Conservation (phyloP, 2,888 invertebrate genomes). For the Leptopterna dolabrata region DNA sequence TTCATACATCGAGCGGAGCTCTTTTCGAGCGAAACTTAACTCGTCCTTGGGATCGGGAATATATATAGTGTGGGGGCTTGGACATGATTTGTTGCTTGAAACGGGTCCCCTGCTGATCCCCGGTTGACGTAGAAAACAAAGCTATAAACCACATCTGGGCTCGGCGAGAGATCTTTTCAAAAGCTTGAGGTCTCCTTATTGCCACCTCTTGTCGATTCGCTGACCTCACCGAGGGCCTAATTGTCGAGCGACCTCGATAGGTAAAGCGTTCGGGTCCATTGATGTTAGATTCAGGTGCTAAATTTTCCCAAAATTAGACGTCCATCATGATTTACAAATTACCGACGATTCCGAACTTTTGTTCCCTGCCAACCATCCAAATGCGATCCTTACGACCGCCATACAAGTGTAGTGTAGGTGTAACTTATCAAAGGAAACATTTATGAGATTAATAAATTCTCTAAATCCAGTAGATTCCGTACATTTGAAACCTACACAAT, state of each 20-base stretch:
- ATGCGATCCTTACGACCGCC: too few species aligned
- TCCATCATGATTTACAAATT: too few species aligned
- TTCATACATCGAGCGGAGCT: neutral
- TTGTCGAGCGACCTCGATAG: neutral
- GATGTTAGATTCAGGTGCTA: neutral
- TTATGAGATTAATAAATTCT: too few species aligned
- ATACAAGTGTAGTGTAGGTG: too few species aligned
- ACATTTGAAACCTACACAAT: too few species aligned
- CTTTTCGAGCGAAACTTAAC: constrained; percentile 36
- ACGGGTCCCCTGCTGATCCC: constrained; percentile 52
- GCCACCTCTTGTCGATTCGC: neutral
- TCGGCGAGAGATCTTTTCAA: neutral
- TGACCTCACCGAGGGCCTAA: neutral
- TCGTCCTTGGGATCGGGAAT: constrained; percentile 44
- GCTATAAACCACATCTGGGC: constrained; percentile 53
- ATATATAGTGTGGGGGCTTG: constrained; percentile 42
- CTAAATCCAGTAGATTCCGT: too few species aligned
- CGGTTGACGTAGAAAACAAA: constrained; percentile 55
- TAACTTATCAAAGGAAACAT: too few species aligned
- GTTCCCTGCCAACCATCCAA: too few species aligned
- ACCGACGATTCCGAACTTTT: too few species aligned
- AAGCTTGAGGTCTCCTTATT: neutral
- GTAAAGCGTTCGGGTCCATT: neutral
- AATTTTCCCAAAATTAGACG: neutral
- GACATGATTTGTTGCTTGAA: constrained; percentile 40